Conservation (phyloP, 2,888 invertebrate genomes). For the Melanchra persicariae region DNA sequence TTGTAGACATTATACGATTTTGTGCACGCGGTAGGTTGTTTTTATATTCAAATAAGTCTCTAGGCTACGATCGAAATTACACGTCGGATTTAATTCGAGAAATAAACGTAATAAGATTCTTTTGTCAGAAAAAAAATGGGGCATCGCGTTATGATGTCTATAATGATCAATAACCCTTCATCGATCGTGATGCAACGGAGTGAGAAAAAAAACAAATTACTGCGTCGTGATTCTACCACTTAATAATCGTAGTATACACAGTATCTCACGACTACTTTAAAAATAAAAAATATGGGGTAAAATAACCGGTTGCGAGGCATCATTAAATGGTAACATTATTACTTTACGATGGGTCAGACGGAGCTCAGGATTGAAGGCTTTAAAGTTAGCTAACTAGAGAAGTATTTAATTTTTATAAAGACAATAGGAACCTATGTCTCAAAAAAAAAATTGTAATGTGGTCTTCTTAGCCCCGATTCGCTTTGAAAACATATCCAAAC, state of each 20-base stretch:
- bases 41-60: slow-evolving; percentile 68
- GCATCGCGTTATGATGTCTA: slow-evolving; percentile 82
- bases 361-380: neutral
- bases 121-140: slow-evolving; percentile 76
- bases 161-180: slow-evolving; percentile 88
- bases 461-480: neutral
- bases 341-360: slow-evolving; percentile 24
- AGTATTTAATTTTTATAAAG: slow-evolving; percentile 10
- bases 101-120: slow-evolving; percentile 79
- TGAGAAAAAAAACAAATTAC: slow-evolving; percentile 80
- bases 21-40: slow-evolving; percentile 84
- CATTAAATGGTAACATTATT: slow-evolving; percentile 53
- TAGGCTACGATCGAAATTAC: slow-evolving; percentile 71
- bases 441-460: neutral
- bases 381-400: slow-evolving; percentile 9
- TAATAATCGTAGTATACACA: slow-evolving; percentile 87
- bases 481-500: neutral
- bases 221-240: slow-evolving; percentile 88
- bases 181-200: slow-evolving; percentile 81
- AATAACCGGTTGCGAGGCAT: slow-evolving; percentile 59
- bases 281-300: slow-evolving; percentile 76
- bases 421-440: neutral
- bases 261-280: slow-evolving; percentile 90
- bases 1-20: slow-evolving; percentile 78
- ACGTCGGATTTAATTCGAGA: slow-evolving; percentile 73